A percentile compares a stretch with the other conserved stretches of the same genome.
phyloP scores from a whole-genome alignment of 2,797 vertebrate species.

The Muscicapa striata region DNA sequence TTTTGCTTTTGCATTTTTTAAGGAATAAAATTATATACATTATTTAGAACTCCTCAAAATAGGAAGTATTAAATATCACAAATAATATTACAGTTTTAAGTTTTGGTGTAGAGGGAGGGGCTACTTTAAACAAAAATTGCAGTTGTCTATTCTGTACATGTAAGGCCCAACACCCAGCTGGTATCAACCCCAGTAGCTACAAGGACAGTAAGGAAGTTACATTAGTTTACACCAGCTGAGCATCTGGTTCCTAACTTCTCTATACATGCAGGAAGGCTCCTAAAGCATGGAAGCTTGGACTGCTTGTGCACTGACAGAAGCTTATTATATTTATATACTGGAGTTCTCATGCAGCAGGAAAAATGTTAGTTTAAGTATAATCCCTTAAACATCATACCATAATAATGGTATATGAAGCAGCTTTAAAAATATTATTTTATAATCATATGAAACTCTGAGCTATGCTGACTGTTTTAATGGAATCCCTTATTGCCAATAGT shows the following conservation, averaged over 20 bases:
- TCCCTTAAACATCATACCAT: constrained; percentile 66
- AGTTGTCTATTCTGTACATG: constrained; percentile 49
- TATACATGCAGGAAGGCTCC: constrained; percentile 14
- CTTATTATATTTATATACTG: constrained; percentile 1
- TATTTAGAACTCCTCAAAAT: constrained; percentile 70
- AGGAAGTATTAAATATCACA: constrained; percentile 78
- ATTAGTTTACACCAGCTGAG: constrained; percentile 6
- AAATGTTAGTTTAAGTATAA: constrained; percentile 68
- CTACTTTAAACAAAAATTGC: constrained; percentile 33
- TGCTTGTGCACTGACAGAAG: neutral
- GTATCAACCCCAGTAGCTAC: constrained; percentile 15
- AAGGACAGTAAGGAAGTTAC: neutral
- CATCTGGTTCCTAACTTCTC: neutral
- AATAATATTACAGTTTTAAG: constrained; percentile 72
- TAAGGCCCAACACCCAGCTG: neutral
- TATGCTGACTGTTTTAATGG: constrained; percentile 36
- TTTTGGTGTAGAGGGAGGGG: constrained; percentile 42
- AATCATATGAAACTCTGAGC: constrained; percentile 46
- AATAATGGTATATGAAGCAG: constrained; percentile 61
- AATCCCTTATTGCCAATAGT: constrained; percentile 56
- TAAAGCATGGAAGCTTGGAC: constrained; percentile 6
- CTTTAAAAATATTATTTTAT: constrained; percentile 63
- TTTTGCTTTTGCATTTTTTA: constrained; percentile 60
- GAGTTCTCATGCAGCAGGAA: constrained; percentile 41
- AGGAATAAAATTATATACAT: constrained; percentile 78